Percentiles rank a stretch among this genome's conserved stretches.
Conservation (phyloP, 2,888 invertebrate genomes). For the Epicampocera succincta region DNA sequence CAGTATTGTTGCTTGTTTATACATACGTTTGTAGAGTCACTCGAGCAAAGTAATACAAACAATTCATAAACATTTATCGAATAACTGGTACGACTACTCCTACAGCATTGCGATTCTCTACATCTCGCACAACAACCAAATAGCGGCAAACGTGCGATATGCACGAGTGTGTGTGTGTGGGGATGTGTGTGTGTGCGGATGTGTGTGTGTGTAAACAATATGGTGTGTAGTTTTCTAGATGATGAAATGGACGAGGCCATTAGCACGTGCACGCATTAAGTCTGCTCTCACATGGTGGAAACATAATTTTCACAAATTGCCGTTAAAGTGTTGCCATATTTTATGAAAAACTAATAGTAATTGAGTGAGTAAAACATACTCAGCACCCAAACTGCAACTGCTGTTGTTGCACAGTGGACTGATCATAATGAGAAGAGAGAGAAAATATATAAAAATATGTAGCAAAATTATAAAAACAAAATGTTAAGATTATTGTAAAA, state of each 20-base stretch:
- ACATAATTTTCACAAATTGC: conserved; percentile 79
- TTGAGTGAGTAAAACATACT: no score
- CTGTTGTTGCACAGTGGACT: no score
- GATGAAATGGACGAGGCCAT: conserved; percentile 75
- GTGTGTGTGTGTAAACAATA: conserved; percentile 18
- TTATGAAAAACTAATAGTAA: conserved; percentile 22
- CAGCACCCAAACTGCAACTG: no score
- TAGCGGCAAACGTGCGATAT: no score
- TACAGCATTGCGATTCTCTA: conserved; percentile 9
- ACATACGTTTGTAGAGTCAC: neutral
- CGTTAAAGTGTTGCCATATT: conserved; percentile 75
- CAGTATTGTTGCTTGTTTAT: no score
- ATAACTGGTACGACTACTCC: conserved; percentile 31
- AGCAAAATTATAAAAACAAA: no score
- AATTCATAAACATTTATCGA: conserved; percentile 37
- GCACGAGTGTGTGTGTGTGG: no score
- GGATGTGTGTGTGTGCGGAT: no score
- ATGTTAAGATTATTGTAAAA: no score
- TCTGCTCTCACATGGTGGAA: conserved; percentile 71
- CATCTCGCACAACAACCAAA: neutral
- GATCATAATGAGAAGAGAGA: no score
- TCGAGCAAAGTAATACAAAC: neutral
- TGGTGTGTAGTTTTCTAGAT: conserved; percentile 29
- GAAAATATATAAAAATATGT: no score
- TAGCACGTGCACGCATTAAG: conserved; percentile 81